phyloP scores from a whole-genome alignment of 2,113 vertebrate genomes.

The Laticauda colubrina region DNA sequence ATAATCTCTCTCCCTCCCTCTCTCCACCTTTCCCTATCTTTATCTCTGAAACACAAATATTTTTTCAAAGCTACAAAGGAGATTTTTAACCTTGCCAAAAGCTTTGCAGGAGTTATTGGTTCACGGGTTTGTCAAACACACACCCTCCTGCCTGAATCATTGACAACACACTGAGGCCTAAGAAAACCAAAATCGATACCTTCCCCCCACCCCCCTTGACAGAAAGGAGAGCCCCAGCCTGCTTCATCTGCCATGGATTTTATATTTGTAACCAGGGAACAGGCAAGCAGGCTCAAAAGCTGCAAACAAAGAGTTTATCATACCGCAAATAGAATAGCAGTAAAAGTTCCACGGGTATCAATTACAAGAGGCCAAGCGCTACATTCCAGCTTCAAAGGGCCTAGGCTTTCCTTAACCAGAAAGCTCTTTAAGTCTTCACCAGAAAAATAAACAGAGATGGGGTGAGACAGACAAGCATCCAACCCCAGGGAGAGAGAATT shows the following conservation, averaged over 20 bases:
- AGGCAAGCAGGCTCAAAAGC: background rate
- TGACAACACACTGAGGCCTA: background rate
- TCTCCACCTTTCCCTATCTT: background rate
- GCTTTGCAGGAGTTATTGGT: background rate
- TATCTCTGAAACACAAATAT: background rate
- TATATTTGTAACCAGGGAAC: background rate
- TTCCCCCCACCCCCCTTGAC: too few relatives aligned
- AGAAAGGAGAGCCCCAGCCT: background rate
- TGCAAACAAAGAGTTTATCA: background rate
- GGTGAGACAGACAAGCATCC: background rate
- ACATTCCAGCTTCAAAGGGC: background rate
- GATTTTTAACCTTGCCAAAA: background rate
- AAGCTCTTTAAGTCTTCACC: background rate
- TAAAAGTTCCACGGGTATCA: background rate
- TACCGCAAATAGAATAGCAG: background rate
- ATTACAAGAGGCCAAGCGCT: background rate
- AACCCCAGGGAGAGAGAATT: background rate
- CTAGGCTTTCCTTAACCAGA: background rate
- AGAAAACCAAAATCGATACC: background rate
- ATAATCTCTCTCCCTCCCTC: background rate
- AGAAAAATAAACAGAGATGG: background rate
- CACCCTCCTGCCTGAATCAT: background rate
- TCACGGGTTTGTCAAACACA: background rate
- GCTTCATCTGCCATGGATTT: background rate
- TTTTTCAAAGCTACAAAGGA: background rate